A percentile compares a stretch with the other conserved stretches of the same genome.
Conservation (phyloP, 2,797 vertebrate species). For the Oryzias sinensis region DNA sequence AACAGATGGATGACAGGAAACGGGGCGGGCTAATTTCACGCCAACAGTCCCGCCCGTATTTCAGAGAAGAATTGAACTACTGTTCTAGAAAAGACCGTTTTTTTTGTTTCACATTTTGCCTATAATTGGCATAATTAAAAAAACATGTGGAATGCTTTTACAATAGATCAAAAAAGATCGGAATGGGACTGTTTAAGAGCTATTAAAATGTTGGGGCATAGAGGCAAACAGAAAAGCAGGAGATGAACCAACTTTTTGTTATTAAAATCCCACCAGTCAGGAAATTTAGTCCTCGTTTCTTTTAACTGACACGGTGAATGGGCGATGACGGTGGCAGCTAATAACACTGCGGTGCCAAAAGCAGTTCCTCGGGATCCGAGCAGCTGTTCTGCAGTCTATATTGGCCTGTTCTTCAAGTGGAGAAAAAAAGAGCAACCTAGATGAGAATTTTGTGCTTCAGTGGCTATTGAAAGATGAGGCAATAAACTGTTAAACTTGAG, state of each 20-base stretch:
- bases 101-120: no score
- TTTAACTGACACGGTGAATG: conserved; percentile 70
- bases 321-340: conserved; percentile 72
- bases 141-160: no score
- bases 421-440: conserved; percentile 87
- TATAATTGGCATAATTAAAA: no score
- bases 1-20: no score
- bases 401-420: conserved; percentile 93
- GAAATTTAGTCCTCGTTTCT: conserved; percentile 58
- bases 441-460: conserved; percentile 99
- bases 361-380: conserved; percentile 84
- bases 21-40: no score
- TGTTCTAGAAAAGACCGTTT: no score
- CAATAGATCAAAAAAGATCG: no score
- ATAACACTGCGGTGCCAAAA: conserved; percentile 70
- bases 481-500: conserved; percentile 99
- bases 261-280: conserved; percentile 54
- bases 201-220: background rate
- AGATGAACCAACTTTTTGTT: conserved; percentile 23
- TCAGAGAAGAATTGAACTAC: no score
- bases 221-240: conserved; percentile 3
- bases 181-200: background rate
- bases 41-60: no score
- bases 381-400: conserved; percentile 90
- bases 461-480: conserved; percentile 99